These are phyloP conservation scores for Cephalopachus bancanus DNA, from an alignment of 2,797 vertebrate species.

Conservation along the genomic window DNA sequence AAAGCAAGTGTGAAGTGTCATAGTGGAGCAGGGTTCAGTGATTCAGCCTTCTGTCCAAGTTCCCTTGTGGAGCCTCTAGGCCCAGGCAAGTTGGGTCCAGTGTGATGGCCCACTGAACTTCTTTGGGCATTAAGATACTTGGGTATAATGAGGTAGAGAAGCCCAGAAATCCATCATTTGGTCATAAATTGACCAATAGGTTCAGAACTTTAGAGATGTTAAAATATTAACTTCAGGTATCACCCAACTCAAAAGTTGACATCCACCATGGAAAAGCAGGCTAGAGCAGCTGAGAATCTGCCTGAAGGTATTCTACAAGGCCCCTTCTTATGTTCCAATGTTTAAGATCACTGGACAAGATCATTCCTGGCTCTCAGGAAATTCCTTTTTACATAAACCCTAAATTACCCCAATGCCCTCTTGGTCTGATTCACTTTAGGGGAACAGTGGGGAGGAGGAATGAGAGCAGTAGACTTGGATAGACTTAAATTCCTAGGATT, in stretches of 20 bases:
- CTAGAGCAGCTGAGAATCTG: neutral
- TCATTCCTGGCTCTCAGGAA: neutral
- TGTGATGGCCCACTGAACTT: neutral
- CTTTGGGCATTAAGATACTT: neutral
- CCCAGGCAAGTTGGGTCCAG: conserved; percentile 47
- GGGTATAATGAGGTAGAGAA: neutral
- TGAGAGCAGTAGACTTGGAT: neutral
- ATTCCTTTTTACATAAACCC: neutral
- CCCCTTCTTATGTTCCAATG: neutral
- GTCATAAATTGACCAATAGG: neutral
- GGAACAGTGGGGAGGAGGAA: neutral
- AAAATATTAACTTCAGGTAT: neutral
- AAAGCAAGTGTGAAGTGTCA: conserved; percentile 81
- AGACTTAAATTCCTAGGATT: neutral
- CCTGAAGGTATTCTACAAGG: neutral
- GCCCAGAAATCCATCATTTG: neutral
- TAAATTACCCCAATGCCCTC: neutral
- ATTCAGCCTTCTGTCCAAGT: conserved; percentile 53
- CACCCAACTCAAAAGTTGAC: neutral
- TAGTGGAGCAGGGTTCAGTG: conserved; percentile 77
- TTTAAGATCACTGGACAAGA: neutral
- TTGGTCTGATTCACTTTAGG: neutral
- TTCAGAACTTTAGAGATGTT: neutral
- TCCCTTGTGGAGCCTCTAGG: conserved; percentile 46
- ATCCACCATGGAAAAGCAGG: neutral